Evolutionary conservation across 2,797 vertebrate genomes (phyloP).

Genomic region (Hydrophis major): DNA sequence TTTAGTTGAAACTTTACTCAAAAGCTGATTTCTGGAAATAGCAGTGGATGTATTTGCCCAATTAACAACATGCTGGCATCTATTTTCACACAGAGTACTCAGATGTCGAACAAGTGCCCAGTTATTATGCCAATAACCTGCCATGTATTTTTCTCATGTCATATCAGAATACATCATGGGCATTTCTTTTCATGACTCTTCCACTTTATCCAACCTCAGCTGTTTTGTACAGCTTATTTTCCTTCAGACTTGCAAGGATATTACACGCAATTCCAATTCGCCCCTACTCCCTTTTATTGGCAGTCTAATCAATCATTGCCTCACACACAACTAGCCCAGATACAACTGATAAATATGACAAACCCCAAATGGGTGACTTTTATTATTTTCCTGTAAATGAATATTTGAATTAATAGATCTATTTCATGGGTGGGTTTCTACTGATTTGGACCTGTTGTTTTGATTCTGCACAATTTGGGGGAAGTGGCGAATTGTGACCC

Average conservation of each 20-base stretch:
- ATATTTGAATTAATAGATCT: conserved; percentile 29
- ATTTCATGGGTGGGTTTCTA: neutral
- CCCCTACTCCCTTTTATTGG: neutral
- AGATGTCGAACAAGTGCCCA: neutral
- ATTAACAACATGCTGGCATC: neutral
- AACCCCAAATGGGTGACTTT: neutral
- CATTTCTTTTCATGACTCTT: neutral
- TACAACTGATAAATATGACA: neutral
- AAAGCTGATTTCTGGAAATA: neutral
- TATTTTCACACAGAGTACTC: too few species aligned
- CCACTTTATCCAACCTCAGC: neutral
- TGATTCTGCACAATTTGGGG: too few species aligned
- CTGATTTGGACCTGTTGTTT: too few species aligned
- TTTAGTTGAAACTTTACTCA: neutral
- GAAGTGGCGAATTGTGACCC: too few species aligned
- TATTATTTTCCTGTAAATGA: conserved; percentile 32
- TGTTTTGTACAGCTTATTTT: neutral
- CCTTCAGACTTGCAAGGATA: neutral
- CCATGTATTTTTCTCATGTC: neutral
- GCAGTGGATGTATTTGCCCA: neutral
- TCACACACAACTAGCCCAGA: conserved; percentile 23
- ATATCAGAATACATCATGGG: neutral
- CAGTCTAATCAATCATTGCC: conserved; percentile 18
- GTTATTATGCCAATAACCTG: neutral
- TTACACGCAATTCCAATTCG: neutral